Evolutionary conservation across 2,113 vertebrate genomes (phyloP), one percentile per base, ranked within the genome.

Genomic region (Zosterops borbonicus): DNA sequence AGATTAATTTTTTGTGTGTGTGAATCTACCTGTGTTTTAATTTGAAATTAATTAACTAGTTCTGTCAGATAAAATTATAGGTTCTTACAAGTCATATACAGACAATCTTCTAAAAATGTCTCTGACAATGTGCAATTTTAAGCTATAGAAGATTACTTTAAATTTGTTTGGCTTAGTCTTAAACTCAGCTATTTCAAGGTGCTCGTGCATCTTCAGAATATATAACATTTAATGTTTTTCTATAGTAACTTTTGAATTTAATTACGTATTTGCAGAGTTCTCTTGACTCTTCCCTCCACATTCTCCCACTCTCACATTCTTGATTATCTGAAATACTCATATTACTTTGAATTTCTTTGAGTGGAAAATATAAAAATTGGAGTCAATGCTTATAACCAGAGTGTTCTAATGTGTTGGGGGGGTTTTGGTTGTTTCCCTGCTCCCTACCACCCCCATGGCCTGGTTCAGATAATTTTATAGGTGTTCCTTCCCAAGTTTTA

Each of bases 31-130:
- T 85, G 80, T 87, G 74, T 94, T 89, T 94, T 88, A 92, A 63
- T 83, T 69, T 83, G 37, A 90, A 92, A 90, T 65, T 90, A 94
- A 85, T 87, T 21, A 83, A 75, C 44, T 87, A 83, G 60, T 94
- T 88, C 41, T 93, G 49, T 90, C 88, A 88, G 78, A 46, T 59
- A 69, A 93, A 96, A 95, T 92, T 90, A 77, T 14, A 77, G 71
- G 67, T 80, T 90, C 69, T 67, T 56, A 27, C 18, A 74, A 86
- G 59, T 88, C 5, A 18, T 47, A 47, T 17, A 11, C 13, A 88
- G 76, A 70, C 31, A 65, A 16, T 74, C 20, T 67, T 80, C 24
- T 90, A 64, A 84, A 84, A 83, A 35, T 31, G 20, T 60, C 29
- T 83, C 73, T 92, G 78, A 60, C 78, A 64, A 21, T 63, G 9